Evolutionary conservation across 2,797 vertebrate species (phyloP), one percentile per base, ranked within the genome.

Genomic region (Calcarius lapponicus): DNA sequence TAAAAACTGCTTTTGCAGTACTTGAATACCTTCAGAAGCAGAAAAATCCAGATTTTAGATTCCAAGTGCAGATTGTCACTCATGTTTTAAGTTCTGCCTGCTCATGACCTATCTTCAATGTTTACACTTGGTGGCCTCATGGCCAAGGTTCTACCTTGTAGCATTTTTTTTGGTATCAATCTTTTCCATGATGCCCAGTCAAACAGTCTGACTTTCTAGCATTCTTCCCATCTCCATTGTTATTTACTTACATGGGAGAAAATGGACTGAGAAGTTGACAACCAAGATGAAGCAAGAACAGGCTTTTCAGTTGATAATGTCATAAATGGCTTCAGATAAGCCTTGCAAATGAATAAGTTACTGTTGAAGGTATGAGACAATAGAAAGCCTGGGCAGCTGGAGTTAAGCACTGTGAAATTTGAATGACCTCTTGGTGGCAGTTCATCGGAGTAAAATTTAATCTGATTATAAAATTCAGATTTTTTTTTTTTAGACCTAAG

Each of bases 111-210:
- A 9, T 72, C 36, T 92, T 54, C 47, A 26, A 2, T 29, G 11
- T 18, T 20, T 36, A 21, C 2, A 2, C 20, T 25, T 0, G 0
- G 20, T 14, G 19, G 66, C 21, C 56, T 47, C 29, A 42, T 56
- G 40, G 28, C 14, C 22, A n/a, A 10, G 2, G 17, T 45, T 85
- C 26, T 85, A 9, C 40, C 60, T 72, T 17, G 12, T 43, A 31
- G n/a, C 45, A 3, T 9, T 45, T 43, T 66, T 64, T 32, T 54
- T 79, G 42, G 7, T 36, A 36, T 36, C 17, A 57, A 10, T 14
- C 7, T 38, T 38, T 65, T 32, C 45, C 6, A 13, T 66, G 56
- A 38, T 45, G n/a, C 17, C 29, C 4, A 64, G 47, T 76, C 20
- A 22, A 66, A 47, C 5, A 64, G 12, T 61, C 13, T 88, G 29